These are phyloP conservation scores for Orthosia gracilis DNA, from an alignment of 2,888 invertebrate genomes.

Conservation along the genomic window DNA sequence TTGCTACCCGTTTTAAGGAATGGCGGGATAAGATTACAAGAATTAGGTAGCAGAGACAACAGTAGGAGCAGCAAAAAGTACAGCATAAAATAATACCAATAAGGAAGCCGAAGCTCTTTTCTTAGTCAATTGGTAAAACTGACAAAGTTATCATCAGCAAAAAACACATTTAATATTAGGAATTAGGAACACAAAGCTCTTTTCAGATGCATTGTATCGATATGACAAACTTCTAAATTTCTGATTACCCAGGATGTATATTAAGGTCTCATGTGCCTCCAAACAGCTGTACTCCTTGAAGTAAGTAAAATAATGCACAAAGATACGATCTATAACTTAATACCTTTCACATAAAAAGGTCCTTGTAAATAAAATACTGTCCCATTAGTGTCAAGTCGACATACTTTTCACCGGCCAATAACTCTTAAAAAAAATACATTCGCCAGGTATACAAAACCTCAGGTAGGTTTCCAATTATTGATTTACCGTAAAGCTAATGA, in stretches of 20 bases:
- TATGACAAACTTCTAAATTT: not conserved
- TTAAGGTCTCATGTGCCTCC: not conserved
- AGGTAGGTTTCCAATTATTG: constrained; percentile 54
- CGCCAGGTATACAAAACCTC: constrained; percentile 41
- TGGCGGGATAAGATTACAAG: too few species aligned
- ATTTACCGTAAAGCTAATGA: constrained; percentile 55
- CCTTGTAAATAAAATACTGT: constrained; percentile 32
- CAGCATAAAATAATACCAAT: not conserved
- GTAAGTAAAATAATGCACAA: not conserved
- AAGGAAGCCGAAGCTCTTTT: not conserved
- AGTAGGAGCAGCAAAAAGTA: not conserved
- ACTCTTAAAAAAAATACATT: constrained; percentile 18
- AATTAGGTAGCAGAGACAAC: not conserved
- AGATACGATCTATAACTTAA: constrained; percentile 32
- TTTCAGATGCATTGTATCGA: not conserved
- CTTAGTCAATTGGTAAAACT: too few species aligned
- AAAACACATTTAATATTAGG: not conserved
- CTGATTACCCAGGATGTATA: not conserved
- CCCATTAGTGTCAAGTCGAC: constrained; percentile 16
- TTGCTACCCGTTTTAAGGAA: not conserved
- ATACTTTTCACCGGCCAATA: constrained; percentile 18
- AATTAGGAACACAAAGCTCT: not conserved
- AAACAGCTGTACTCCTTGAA: not conserved
- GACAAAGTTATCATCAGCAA: too few species aligned
- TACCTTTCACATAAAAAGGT: constrained; percentile 14